These are phyloP conservation scores for Malurus elegans DNA, from an alignment of 2,113 vertebrate genomes.

Conservation along the genomic window DNA sequence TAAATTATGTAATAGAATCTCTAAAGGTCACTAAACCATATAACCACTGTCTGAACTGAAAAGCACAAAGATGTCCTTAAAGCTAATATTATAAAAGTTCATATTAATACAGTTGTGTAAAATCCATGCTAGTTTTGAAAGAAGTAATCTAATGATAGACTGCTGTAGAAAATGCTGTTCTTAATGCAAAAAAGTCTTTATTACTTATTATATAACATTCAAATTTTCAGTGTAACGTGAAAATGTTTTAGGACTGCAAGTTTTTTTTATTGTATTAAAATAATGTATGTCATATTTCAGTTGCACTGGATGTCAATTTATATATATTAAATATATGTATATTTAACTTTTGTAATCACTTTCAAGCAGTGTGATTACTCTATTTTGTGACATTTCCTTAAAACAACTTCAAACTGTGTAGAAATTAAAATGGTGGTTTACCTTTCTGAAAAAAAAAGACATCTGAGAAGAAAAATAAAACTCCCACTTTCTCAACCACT, in stretches of 20 bases:
- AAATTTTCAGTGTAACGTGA: background rate
- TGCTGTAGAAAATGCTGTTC: background rate
- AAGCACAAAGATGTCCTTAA: background rate
- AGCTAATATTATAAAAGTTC: background rate
- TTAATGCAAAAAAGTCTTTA: background rate
- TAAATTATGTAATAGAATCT: background rate
- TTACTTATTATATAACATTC: background rate
- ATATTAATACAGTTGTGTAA: background rate
- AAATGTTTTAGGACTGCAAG: background rate
- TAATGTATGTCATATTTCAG: background rate
- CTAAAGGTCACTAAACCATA: background rate
- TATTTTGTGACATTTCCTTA: background rate
- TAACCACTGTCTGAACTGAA: background rate
- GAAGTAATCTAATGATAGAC: background rate
- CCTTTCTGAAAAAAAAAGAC: background rate
- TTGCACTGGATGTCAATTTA: background rate
- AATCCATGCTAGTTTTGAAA: background rate
- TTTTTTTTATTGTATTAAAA: background rate
- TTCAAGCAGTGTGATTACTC: background rate
- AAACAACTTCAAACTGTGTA: background rate
- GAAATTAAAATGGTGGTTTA: background rate
- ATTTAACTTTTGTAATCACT: background rate
- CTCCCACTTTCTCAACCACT: background rate
- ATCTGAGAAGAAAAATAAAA: background rate
- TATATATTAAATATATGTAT: background rate